Base-by-base conservation (phyloP, 2,797 vertebrate species). In the Galaxias olidus region DNA sequence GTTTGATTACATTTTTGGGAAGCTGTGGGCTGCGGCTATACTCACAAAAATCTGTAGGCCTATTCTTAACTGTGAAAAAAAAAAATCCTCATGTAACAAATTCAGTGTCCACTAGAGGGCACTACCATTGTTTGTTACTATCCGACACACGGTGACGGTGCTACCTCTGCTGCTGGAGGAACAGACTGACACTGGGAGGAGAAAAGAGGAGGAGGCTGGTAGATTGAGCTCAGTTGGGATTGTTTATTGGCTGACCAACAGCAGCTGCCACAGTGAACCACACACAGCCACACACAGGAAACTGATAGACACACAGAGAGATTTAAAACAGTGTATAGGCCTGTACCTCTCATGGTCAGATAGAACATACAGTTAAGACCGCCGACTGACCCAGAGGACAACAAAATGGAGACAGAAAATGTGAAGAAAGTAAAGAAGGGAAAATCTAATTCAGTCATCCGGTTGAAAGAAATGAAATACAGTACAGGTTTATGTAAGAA, bases 31-130 rank as follows among this genome's bases (percentile, higher is more conserved):
- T 30, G 30, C 30, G 2, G 30, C 30, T 30, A 3, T 30, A 30
- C 2, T 30, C 6, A 30, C 30, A 30, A 30, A n/a, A 30, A 30
- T 30, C 30, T 30, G 6, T 30, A 30, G 30, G 30, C n/a, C n/a
- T n/a, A n/a, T n/a, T n/a, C n/a, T n/a, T n/a, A n/a, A n/a, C n/a
- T n/a, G n/a, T n/a, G n/a, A n/a, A 6, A 30, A 30, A 3, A 30
- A 30, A 30, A 30, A 30, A 2, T 30, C 48, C 14, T 4, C 42
- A n/a, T 19, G 1, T 45, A 30, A 30, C 8, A 0, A 4, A 13
- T 61, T 51, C 52, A 4, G n/a, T 65, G 12, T 63, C 76, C 78
- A 78, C 75, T 70, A 19, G 77, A 68, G 74, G 74, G 78, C 17
- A 62, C 69, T 75, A 44, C 18, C 15, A 49, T 40, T 19, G 30